phyloP scores from a whole-genome alignment of 2,113 vertebrate genomes.

The Hepsetus odoe region DNA sequence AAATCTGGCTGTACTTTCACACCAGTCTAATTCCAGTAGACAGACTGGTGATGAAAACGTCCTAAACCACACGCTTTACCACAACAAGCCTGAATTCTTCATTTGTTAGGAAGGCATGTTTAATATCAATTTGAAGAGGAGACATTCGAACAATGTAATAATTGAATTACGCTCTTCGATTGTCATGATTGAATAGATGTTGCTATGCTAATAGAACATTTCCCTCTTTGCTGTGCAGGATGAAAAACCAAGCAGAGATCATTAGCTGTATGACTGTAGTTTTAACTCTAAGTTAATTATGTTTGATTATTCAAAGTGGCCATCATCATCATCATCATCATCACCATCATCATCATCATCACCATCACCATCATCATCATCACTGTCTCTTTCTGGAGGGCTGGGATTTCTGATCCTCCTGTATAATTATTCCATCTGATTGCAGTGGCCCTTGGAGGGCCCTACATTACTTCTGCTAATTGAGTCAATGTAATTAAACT shows the following conservation, averaged over 20 bases:
- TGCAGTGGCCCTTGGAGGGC: constrained; percentile 39
- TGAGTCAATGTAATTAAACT: constrained; percentile 47
- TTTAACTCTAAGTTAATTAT: constrained; percentile 1
- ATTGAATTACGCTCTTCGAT: background rate
- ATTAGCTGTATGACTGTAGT: background rate
- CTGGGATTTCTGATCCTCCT: constrained; percentile 4
- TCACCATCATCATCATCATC: background rate
- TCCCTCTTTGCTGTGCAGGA: background rate
- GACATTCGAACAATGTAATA: too few species aligned
- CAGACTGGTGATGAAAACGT: background rate
- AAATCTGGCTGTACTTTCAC: background rate
- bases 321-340: background rate
- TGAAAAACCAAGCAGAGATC: background rate
- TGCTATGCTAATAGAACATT: background rate
- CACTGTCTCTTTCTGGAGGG: constrained; percentile 19
- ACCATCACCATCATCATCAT: too few species aligned
- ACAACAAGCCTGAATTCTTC: too few species aligned
- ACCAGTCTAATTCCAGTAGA: background rate
- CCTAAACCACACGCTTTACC: too few species aligned
- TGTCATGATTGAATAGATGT: background rate
- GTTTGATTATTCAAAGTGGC: background rate
- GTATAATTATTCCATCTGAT: constrained; percentile 39
- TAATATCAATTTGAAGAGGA: too few species aligned
- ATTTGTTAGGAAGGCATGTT: too few species aligned
- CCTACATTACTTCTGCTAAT: constrained; percentile 47